Evolutionary conservation across 2,797 vertebrate genomes (phyloP), one percentile per base, ranked within the genome.

Genomic region (Megaceryle alcyon): DNA sequence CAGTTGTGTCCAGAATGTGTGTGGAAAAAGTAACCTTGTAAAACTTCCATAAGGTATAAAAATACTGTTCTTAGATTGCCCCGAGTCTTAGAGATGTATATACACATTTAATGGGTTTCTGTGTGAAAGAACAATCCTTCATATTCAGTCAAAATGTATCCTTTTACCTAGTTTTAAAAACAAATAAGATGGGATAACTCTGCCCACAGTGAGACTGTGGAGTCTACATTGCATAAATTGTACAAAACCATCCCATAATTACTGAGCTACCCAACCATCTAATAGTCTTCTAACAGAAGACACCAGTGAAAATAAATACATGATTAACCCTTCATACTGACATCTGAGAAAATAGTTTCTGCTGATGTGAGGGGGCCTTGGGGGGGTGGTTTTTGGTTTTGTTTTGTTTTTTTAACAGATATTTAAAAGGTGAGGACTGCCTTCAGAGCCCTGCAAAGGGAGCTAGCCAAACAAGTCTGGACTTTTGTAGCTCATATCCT

Each of bases 381-480:
- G 48, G 20, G 48, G 20, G 31, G 28, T 28, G 16, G 8, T 51
- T 53, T 35, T 29, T 46, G 46, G 21, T 18, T 21, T 48, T 26
- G 20, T 37, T 11, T 17, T 35, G 35, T 39, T 49, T 61, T 60
- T 49, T 64, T 14, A 75, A 46, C n/a, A 91, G 61, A 44, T 85
- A 66, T 53, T 86, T 54, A 51, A 70, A 86, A 78, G 44, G 22
- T 68, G 70, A 78, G 63, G 71, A 43, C 57, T 94, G 33, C 65
- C 48, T 92, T 77, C 59, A 71, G 31, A 53, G n/a, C 41, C 59
- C 37, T 72, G 53, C 44, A 49, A 29, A 89, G 43, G 73, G 46
- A 89, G 64, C 89, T 87, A 89, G 56, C 59, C 43, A 72, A 75
- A 86, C 63, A 79, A 84, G 89, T 94, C 44, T 68, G 48, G 33